These are phyloP conservation scores for Petrolisthes manimaculis DNA, from an alignment of 2,888 invertebrate genomes.

Conservation along the genomic window DNA sequence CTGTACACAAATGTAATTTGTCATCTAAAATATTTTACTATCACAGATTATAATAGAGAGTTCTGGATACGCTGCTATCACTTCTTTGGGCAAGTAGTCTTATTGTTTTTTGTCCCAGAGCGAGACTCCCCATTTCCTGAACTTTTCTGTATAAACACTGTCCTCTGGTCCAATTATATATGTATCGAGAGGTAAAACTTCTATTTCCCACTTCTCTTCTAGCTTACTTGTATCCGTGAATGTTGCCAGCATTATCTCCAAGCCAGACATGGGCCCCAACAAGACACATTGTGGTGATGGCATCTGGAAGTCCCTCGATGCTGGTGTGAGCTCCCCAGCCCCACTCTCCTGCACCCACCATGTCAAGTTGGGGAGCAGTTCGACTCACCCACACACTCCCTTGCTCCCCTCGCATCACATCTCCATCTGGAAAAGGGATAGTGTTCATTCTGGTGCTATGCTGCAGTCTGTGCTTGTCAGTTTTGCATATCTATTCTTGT, in stretches of 20 bases:
- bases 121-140: too few relatives aligned
- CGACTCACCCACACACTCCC: constrained; percentile 66
- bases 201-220: neutral
- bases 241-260: constrained; percentile 87
- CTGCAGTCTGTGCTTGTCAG: too few relatives aligned
- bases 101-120: too few relatives aligned
- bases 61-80: too few relatives aligned
- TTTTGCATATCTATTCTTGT: too few relatives aligned
- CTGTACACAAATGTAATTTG: neutral
- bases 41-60: neutral
- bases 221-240: constrained; percentile 82
- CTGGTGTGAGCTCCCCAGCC: constrained; percentile 61
- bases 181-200: too few relatives aligned
- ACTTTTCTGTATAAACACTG: neutral
- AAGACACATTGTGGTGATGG: constrained; percentile 77
- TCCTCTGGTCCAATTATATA: neutral
- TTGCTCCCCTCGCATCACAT: constrained; percentile 39
- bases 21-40: neutral
- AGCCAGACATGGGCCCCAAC: constrained; percentile 87
- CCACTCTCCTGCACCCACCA: constrained; percentile 62
- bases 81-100: too few relatives aligned
- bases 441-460: neutral
- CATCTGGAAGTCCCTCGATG: constrained; percentile 66
- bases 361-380: constrained; percentile 64
- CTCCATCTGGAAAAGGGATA: constrained; percentile 31